phyloP scores from a whole-genome alignment of 2,888 invertebrate species.

The Mesochorus sp. region DNA sequence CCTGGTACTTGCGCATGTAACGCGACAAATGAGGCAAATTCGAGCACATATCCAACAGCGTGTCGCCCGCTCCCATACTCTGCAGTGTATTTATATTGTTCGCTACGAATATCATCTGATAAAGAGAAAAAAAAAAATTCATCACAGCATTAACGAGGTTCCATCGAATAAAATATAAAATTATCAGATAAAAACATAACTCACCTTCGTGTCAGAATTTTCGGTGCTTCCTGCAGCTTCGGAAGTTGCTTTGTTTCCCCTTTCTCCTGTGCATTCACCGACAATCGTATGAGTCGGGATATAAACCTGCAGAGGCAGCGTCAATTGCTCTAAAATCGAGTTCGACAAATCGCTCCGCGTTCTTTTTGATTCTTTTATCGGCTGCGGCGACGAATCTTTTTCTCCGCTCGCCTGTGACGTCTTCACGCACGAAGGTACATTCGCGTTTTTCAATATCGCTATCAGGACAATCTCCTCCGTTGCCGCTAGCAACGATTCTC shows the following conservation, averaged over 20 bases:
- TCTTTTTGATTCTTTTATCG: slow-evolving; percentile 85
- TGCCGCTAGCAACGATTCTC: slow-evolving; percentile 87
- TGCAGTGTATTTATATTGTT: slow-evolving; percentile 91
- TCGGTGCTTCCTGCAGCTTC: slow-evolving; percentile 76
- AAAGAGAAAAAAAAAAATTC: slow-evolving; percentile 63
- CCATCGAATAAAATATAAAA: background rate
- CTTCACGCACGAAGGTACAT: slow-evolving; percentile 83
- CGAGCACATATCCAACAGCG: slow-evolving; percentile 91
- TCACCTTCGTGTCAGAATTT: slow-evolving; percentile 83
- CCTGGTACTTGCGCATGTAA: slow-evolving; percentile 86
- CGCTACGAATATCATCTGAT: slow-evolving; percentile 89
- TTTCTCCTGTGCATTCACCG: slow-evolving; percentile 82
- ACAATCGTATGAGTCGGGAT: slow-evolving; percentile 81
- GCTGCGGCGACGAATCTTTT: slow-evolving; percentile 83
- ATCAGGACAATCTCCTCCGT: slow-evolving; percentile 90
- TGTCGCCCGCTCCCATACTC: slow-evolving; percentile 91
- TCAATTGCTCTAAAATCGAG: slow-evolving; percentile 89
- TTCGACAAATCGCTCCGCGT: slow-evolving; percentile 88
- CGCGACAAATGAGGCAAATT: slow-evolving; percentile 88
- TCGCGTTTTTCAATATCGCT: slow-evolving; percentile 89
- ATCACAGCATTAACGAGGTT: too few species aligned
- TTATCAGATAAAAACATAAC: background rate
- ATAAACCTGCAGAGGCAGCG: slow-evolving; percentile 86
- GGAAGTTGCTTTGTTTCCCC: slow-evolving; percentile 81
- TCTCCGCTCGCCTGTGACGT: slow-evolving; percentile 83